Evolutionary conservation across 2,888 invertebrate species (phyloP), one percentile per base, ranked within the genome.

Genomic region (Mellilla xanthometata): DNA sequence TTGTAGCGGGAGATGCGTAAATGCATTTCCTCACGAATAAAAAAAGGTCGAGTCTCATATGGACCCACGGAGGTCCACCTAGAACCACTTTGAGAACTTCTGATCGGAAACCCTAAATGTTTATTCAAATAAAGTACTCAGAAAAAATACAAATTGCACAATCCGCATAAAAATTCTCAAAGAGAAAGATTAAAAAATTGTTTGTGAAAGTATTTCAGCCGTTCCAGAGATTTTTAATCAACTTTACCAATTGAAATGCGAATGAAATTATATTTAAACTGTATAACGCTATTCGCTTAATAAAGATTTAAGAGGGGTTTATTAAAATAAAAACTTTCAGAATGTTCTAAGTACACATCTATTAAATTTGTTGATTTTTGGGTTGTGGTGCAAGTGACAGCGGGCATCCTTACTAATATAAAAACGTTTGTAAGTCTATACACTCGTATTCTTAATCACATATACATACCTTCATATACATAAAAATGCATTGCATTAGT

Each of bases 291-390:
- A 47, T 48, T 38, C 30, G 45, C 49, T 60, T 56, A 56, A 60
- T 61, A 58, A 65, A 68, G 60, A 41, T 23, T 31, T 60, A 54
- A 54, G 57, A 49, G 43, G 52, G 52, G 60, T 62, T 68, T 72
- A 68, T 65, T 64, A 57, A 56, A 63, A 5, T 5, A 65, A 62
- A 56, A 56, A 41, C 46, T 44, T 36, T 40, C 54, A 64, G 56
- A 62, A 62, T 59, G 62, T 57, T 54, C 39, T 36, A 60, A 63
- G 60, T 57, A 28, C n/a, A 28, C n/a, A 24, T 28, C 28, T 36
- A 56, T 61, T n/a, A n/a, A n/a, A n/a, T n/a, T 60, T 43, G 6
- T 11, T 33, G 49, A 47, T 38, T 36, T 48, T 45, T 45, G 24
- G 4, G 30, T 23, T 39, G 12, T 26, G 52, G 63, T 44, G n/a